Conservation (phyloP, 1,140 invertebrate species). For the Telenomus remus region DNA sequence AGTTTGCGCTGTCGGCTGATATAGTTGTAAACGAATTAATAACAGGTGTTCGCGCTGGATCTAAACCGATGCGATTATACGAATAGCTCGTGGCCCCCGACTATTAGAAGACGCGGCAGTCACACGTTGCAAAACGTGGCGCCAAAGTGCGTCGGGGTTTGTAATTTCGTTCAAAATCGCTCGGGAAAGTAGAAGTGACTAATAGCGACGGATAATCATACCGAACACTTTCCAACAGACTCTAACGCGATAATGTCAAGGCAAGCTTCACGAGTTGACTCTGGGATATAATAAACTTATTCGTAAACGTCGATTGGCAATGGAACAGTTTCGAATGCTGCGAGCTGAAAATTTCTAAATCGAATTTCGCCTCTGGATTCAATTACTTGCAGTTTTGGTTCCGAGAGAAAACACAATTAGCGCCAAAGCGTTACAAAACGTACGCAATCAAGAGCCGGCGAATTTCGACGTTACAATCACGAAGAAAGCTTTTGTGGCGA, state of each 20-base stretch:
- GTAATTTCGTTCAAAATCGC: conserved; percentile 49
- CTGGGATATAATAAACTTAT: conserved; percentile 32
- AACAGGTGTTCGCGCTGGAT: conserved; percentile 59
- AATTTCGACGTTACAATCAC: no score
- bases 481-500: conserved; percentile 1
- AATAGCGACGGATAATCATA: conserved; percentile 45
- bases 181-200: conserved; percentile 47
- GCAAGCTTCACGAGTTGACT: conserved; percentile 31
- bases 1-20: conserved; percentile 47
- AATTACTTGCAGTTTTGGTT: no score
- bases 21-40: conserved; percentile 68
- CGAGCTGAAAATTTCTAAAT: neutral
- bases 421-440: no score
- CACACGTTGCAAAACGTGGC: conserved; percentile 47
- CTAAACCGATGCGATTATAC: conserved; percentile 64
- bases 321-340: conserved; percentile 8
- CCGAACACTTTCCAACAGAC: conserved; percentile 35
- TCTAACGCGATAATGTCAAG: conserved; percentile 48
- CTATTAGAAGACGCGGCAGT: conserved; percentile 43
- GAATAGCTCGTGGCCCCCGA: conserved; percentile 63
- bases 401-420: no score
- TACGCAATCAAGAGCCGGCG: no score
- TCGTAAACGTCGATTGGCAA: conserved; percentile 30
- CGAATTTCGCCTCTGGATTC: neutral
- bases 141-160: conserved; percentile 54